Percentiles rank a stretch among this genome's conserved stretches.
phyloP scores from a whole-genome alignment of 2,888 invertebrate genomes.

The Terebella lapidaria region DNA sequence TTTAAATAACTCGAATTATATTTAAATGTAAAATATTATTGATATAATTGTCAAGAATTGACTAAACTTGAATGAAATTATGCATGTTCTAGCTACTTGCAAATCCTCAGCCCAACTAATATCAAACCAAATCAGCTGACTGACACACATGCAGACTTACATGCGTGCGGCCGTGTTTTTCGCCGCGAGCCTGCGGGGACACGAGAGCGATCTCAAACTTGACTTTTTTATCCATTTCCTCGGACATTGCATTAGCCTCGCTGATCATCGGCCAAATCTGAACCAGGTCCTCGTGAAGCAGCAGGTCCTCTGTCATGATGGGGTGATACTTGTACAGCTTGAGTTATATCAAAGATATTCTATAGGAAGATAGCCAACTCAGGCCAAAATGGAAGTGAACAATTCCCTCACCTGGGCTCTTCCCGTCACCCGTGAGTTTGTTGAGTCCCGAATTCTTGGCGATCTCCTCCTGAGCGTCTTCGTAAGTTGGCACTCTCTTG shows the following conservation, averaged over 20 bases:
- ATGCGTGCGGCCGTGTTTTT: slow-evolving; percentile 19
- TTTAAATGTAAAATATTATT: too few species aligned
- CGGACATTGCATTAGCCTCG: slow-evolving; percentile 25
- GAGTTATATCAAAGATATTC: background rate
- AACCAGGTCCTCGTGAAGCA: slow-evolving; percentile 24
- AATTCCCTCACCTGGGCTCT: slow-evolving; percentile 13
- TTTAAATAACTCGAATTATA: too few species aligned
- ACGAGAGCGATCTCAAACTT: slow-evolving; percentile 21
- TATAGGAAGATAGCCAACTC: too few species aligned
- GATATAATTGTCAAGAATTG: too few species aligned
- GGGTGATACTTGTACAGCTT: too few species aligned
- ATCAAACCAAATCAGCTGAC: too few species aligned
- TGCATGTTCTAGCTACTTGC: too few species aligned
- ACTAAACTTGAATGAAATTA: too few species aligned
- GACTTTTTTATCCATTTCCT: slow-evolving; percentile 21
- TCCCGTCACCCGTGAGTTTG: slow-evolving; percentile 4
- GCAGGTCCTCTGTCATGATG: slow-evolving; percentile 18
- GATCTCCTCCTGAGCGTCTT: slow-evolving; percentile 45
- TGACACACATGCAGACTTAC: too few species aligned
- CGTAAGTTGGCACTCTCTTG: slow-evolving; percentile 36
- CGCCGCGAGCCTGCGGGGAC: slow-evolving; percentile 24
- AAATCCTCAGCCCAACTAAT: too few species aligned
- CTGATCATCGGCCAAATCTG: slow-evolving; percentile 25
- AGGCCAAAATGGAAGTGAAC: too few species aligned
- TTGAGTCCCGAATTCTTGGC: slow-evolving; percentile 43